These are phyloP conservation scores for Dryoscopus gambensis DNA, from an alignment of 2,113 vertebrate genomes.

Conservation along the genomic window DNA sequence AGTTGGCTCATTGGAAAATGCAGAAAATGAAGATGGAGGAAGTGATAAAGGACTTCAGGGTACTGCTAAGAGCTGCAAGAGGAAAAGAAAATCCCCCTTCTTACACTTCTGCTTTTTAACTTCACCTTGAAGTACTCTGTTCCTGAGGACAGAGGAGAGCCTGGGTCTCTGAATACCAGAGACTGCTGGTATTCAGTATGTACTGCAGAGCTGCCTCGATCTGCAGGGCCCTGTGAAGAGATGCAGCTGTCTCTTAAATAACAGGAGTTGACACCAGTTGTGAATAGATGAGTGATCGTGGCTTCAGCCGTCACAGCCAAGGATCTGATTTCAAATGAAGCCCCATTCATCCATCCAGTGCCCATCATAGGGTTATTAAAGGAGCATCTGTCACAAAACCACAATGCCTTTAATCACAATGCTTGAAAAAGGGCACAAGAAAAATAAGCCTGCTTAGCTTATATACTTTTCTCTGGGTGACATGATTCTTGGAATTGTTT, in stretches of 20 bases:
- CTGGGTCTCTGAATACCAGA: background rate
- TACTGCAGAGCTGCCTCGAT: background rate
- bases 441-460: background rate
- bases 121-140: background rate
- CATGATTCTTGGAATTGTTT: background rate
- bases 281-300: conserved; percentile 31
- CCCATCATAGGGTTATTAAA: conserved; percentile 3
- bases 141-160: background rate
- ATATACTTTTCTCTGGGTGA: background rate
- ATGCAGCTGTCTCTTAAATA: conserved; percentile 19
- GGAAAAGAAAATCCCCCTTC: background rate
- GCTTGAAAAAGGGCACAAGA: background rate
- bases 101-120: background rate
- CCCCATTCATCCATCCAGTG: background rate
- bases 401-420: background rate
- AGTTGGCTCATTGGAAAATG: background rate
- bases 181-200: no score
- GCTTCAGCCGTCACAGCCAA: background rate
- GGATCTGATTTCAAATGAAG: conserved; percentile 8
- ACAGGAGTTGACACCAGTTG: conserved; percentile 8
- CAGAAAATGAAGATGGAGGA: background rate
- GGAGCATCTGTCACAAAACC: conserved; percentile 24
- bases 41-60: background rate
- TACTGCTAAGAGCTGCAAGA: background rate
- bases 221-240: background rate